Conservation (phyloP, 2,113 vertebrate species). For the Hucho hucho region DNA sequence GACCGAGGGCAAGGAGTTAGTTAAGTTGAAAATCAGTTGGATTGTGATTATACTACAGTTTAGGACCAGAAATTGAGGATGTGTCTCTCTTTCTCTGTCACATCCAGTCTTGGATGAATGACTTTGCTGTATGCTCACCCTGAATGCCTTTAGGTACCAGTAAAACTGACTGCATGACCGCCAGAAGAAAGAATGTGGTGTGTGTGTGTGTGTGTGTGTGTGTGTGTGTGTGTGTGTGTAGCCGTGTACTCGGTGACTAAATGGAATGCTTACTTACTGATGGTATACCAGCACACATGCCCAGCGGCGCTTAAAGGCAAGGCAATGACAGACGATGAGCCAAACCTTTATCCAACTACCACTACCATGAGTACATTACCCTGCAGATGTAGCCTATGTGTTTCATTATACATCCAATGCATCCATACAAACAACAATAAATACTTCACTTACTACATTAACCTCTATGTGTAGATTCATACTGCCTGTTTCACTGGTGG, state of each 20-base stretch:
- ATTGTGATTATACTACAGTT: no score
- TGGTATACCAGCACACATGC: conserved; percentile 1
- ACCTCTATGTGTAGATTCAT: no score
- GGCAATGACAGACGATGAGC: background rate
- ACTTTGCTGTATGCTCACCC: background rate
- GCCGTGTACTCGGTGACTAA: conserved; percentile 9
- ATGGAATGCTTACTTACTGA: conserved; percentile 23
- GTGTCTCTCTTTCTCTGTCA: background rate
- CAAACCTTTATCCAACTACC: background rate
- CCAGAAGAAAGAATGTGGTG: background rate
- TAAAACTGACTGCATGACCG: background rate
- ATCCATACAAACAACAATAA: no score
- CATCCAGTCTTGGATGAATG: background rate
- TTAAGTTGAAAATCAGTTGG: no score
- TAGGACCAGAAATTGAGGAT: background rate
- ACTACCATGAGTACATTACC: no score
- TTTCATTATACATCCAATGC: no score
- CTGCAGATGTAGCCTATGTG: no score
- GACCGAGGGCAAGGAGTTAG: no score
- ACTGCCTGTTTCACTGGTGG: no score
- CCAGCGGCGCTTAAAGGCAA: background rate
- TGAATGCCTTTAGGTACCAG: background rate
- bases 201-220: background rate
- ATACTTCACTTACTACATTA: no score
- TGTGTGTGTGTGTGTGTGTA: conserved; percentile 2